Evolutionary conservation across 2,113 vertebrate species (phyloP).

Genomic region (Trematomus loennbergii): DNA sequence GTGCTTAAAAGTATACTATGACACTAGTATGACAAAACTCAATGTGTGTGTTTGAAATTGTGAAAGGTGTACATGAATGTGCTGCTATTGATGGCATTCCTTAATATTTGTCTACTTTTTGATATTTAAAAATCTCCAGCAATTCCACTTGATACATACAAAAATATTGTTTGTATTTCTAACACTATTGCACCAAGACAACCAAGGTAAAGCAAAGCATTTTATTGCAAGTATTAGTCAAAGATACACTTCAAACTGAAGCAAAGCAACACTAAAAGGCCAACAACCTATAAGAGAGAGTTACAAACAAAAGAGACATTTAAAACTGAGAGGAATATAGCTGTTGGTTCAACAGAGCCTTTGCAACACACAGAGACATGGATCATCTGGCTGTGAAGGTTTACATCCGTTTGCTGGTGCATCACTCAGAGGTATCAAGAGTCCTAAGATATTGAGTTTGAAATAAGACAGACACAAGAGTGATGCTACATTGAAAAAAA

Average conservation of each 20-base stretch:
- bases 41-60: neutral
- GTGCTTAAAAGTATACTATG: too few relatives aligned
- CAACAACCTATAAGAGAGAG: conserved; percentile 80
- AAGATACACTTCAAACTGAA: conserved; percentile 89
- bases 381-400: conserved; percentile 62
- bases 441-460: conserved; percentile 50
- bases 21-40: too few relatives aligned
- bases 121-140: neutral
- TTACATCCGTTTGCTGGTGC: conserved; percentile 71
- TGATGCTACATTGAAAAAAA: conserved; percentile 46
- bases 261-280: conserved; percentile 88
- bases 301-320: conserved; percentile 79
- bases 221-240: conserved; percentile 92
- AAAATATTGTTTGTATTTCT: neutral
- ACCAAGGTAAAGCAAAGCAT: conserved; percentile 83
- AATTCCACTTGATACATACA: neutral
- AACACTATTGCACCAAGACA: conserved; percentile 18
- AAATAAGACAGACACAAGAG: conserved; percentile 49
- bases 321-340: conserved; percentile 77
- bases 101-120: neutral
- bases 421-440: conserved; percentile 67
- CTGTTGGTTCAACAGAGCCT: conserved; percentile 83
- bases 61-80: neutral
- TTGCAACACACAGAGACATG: conserved; percentile 81
- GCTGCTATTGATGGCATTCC: neutral